Evolutionary conservation across 2,113 vertebrate species (phyloP).

Genomic region (Bufo gargarizans): DNA sequence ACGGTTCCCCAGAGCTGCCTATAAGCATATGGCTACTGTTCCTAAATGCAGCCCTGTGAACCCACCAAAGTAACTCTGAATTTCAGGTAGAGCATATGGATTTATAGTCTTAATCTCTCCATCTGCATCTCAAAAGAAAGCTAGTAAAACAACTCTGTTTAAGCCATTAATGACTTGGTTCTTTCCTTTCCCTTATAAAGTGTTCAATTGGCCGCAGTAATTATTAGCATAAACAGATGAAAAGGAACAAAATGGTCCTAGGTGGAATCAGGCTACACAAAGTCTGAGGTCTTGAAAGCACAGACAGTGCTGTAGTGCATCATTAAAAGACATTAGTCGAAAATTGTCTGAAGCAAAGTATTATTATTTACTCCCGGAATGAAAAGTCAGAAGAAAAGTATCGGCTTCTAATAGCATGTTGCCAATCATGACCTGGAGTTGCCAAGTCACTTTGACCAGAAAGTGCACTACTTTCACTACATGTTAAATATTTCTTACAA

Average conservation of each 20-base stretch:
- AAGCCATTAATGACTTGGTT: not conserved
- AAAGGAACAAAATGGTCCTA: not conserved
- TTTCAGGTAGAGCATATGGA: not conserved
- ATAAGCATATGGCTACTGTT: too few relatives aligned
- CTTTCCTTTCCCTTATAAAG: not conserved
- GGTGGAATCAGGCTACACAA: constrained; percentile 9
- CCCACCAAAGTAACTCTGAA: not conserved
- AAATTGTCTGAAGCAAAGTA: constrained; percentile 13
- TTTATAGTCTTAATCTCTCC: not conserved
- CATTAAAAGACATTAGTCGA: constrained; percentile 26
- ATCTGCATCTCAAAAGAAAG: not conserved
- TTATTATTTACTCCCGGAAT: constrained; percentile 33
- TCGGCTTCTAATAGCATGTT: constrained; percentile 17
- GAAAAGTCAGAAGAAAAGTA: constrained; percentile 32
- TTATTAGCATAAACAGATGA: constrained; percentile 17
- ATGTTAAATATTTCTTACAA: constrained; percentile 41
- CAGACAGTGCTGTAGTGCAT: constrained; percentile 5
- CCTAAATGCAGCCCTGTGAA: not conserved
- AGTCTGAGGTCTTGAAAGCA: constrained; percentile 10
- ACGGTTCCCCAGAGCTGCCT: too few relatives aligned
- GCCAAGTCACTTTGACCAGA: constrained; percentile 27
- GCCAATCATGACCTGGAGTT: not conserved
- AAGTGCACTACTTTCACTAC: constrained; percentile 8
- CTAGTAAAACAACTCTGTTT: not conserved
- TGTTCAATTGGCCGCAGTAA: not conserved